A percentile compares a stretch with the other conserved stretches of the same genome.
phyloP scores from a whole-genome alignment of 2,888 invertebrate species.

The Cryptocephalus primarius region DNA sequence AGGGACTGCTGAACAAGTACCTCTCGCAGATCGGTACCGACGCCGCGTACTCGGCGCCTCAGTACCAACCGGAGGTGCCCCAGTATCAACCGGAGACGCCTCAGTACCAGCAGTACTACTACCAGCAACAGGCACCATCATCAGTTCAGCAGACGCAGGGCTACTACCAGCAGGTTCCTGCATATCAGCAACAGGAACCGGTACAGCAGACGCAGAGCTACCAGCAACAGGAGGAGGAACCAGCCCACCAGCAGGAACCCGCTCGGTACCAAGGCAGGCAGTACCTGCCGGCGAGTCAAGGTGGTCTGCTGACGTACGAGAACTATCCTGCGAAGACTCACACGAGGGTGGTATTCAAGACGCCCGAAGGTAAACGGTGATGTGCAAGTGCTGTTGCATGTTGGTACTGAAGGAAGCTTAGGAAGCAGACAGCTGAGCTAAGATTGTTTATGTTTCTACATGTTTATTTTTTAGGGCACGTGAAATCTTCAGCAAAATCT shows the following conservation, averaged over 20 bases:
- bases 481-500: too few species aligned
- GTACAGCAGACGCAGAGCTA: background rate
- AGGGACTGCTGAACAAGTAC: constrained; percentile 44
- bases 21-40: background rate
- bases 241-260: too few species aligned
- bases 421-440: too few species aligned
- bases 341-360: constrained; percentile 43
- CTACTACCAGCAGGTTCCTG: background rate
- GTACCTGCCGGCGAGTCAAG: background rate
- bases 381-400: background rate
- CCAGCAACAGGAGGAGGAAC: too few species aligned
- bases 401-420: too few species aligned
- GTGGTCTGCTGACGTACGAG: constrained; percentile 38
- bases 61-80: constrained; percentile 4
- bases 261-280: background rate
- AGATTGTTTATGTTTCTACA: background rate
- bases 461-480: too few species aligned
- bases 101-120: background rate
- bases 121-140: background rate
- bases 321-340: constrained; percentile 49
- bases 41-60: background rate
- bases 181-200: background rate
- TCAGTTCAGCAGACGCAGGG: background rate
- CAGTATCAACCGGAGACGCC: constrained; percentile 12
- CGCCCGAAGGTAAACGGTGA: constrained; percentile 10